Evolutionary conservation across 2,113 vertebrate species (phyloP).

Genomic region (Suricata suricatta): DNA sequence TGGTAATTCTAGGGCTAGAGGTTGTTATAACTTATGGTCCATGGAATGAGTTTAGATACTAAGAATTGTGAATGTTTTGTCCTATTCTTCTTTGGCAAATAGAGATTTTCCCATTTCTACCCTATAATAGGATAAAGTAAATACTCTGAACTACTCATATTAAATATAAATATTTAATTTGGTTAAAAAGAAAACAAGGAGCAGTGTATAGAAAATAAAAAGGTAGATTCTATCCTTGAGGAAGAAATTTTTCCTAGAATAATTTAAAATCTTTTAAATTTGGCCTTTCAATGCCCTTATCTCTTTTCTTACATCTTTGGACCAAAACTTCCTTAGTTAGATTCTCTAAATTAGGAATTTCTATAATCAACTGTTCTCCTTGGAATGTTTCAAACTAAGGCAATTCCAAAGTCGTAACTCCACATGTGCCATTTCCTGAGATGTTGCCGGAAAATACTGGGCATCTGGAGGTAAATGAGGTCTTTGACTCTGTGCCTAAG

Average conservation of each 20-base stretch:
- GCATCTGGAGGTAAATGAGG: background rate
- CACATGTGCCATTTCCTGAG: background rate
- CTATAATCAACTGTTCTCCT: background rate
- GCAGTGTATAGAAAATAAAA: too few relatives aligned
- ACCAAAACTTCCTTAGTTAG: background rate
- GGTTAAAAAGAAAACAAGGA: background rate
- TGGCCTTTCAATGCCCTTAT: background rate
- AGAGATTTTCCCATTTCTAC: background rate
- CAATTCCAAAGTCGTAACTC: background rate
- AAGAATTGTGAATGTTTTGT: background rate
- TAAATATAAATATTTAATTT: background rate
- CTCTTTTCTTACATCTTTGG: background rate
- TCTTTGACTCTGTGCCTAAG: background rate
- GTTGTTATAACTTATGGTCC: background rate
- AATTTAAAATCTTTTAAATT: background rate
- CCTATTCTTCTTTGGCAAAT: background rate
- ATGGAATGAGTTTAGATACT: background rate
- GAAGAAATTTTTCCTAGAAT: slow-evolving; percentile 32
- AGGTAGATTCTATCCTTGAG: too few relatives aligned
- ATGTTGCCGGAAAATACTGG: background rate
- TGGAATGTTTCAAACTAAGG: background rate
- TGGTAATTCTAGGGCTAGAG: background rate
- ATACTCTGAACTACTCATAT: background rate
- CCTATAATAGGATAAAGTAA: slow-evolving; percentile 4
- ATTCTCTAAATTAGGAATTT: background rate